These are phyloP conservation scores for Tarsius wallacei DNA, from an alignment of 2,797 vertebrate genomes.

Conservation along the genomic window DNA sequence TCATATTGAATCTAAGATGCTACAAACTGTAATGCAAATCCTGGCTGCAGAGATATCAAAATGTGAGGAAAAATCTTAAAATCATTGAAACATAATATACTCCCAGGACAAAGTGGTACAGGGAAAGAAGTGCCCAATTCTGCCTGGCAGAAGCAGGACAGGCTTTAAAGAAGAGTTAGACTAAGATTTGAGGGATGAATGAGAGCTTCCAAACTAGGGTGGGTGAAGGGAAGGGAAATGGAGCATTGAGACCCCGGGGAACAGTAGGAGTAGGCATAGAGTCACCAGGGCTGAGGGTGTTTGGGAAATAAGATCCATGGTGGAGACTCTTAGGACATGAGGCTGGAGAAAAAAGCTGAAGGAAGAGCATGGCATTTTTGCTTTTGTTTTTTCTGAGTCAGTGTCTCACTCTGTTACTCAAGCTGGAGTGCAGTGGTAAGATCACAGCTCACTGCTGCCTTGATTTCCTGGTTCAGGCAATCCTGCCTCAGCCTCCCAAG, in stretches of 20 bases:
- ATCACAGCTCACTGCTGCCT: too few species aligned
- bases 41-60: not conserved
- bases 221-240: too few species aligned
- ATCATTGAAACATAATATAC: not conserved
- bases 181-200: not conserved
- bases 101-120: not conserved
- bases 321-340: not conserved
- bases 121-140: not conserved
- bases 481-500: too few species aligned
- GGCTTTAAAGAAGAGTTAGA: not conserved
- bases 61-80: not conserved
- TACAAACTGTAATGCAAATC: not conserved
- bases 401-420: too few species aligned
- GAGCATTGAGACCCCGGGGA: not conserved
- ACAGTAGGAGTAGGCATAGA: too few species aligned
- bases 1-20: not conserved
- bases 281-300: not conserved
- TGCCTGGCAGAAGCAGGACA: not conserved
- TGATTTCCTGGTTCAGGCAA: too few species aligned
- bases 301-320: not conserved
- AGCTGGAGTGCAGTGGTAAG: too few species aligned
- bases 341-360: not conserved
- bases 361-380: not conserved
- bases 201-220: not conserved
- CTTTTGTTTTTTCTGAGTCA: too few species aligned